These are phyloP conservation scores for Drosophila mimetica DNA, from an alignment of 2,888 invertebrate genomes.

Conservation along the genomic window DNA sequence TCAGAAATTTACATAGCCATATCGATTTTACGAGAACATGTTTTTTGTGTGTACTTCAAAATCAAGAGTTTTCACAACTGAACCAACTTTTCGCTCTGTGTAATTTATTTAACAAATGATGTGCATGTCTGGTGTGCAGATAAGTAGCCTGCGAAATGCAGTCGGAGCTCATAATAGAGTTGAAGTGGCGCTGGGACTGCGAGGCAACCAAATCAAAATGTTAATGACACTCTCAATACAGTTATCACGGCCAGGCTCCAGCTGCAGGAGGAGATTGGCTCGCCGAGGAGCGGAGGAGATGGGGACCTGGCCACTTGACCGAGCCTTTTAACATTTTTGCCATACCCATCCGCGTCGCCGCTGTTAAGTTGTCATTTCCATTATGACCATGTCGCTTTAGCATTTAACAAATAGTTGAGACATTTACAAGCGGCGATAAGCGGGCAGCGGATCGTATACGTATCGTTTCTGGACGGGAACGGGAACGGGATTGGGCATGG, in stretches of 20 bases:
- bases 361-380: conserved; percentile 83
- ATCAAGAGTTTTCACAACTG: no score
- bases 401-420: conserved; percentile 84
- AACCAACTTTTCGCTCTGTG: neutral
- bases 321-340: conserved; percentile 71
- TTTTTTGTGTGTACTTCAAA: no score
- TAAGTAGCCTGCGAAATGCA: conserved; percentile 57
- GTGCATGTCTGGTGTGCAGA: conserved; percentile 68
- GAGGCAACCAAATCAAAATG: conserved; percentile 81
- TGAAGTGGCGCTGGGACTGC: conserved; percentile 36
- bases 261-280: conserved; percentile 1
- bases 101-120: conserved; percentile 76
- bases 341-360: conserved; percentile 52
- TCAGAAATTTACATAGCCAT: no score
- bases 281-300: neutral
- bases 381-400: conserved; percentile 82
- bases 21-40: no score
- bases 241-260: conserved; percentile 67
- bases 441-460: no score
- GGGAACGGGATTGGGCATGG: neutral
- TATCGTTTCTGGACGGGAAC: no score
- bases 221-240: conserved; percentile 84
- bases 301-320: conserved; percentile 52
- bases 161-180: conserved; percentile 56
- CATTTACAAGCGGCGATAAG: conserved; percentile 82